These are phyloP conservation scores for Burhinus oedicnemus DNA, from an alignment of 2,113 vertebrate genomes.

Conservation along the genomic window DNA sequence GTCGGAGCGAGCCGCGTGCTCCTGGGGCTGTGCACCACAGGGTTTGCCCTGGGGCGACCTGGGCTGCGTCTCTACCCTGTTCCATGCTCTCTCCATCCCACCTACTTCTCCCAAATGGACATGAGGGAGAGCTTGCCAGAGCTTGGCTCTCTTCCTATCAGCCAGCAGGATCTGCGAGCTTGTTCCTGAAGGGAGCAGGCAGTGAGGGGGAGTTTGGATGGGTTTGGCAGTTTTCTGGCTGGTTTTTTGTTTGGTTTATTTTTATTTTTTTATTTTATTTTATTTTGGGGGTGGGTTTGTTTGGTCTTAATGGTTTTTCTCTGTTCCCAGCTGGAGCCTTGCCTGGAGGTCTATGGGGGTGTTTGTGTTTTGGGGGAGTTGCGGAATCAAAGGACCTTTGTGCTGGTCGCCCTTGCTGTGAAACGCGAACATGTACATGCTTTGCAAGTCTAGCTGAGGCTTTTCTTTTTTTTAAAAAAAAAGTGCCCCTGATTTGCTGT, in stretches of 20 bases:
- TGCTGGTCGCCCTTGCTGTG: background rate
- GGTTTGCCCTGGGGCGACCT: background rate
- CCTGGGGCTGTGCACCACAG: fast-evolving
- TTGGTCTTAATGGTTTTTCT: background rate
- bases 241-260: background rate
- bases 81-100: background rate
- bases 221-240: background rate
- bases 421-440: background rate
- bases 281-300: background rate
- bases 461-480: background rate
- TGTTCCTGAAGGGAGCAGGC: background rate
- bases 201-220: background rate
- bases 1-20: fast-evolving
- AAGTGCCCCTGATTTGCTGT: background rate
- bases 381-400: constrained; percentile 14
- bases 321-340: constrained; percentile 16
- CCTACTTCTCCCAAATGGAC: background rate
- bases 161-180: background rate
- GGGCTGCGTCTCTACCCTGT: background rate
- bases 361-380: background rate
- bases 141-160: background rate
- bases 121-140: background rate
- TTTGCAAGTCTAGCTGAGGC: background rate
- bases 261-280: background rate
- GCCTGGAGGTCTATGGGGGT: background rate